A percentile compares a stretch with the other conserved stretches of the same genome.
Conservation (phyloP, 2,888 invertebrate genomes). For the Hypsopygia costalis region DNA sequence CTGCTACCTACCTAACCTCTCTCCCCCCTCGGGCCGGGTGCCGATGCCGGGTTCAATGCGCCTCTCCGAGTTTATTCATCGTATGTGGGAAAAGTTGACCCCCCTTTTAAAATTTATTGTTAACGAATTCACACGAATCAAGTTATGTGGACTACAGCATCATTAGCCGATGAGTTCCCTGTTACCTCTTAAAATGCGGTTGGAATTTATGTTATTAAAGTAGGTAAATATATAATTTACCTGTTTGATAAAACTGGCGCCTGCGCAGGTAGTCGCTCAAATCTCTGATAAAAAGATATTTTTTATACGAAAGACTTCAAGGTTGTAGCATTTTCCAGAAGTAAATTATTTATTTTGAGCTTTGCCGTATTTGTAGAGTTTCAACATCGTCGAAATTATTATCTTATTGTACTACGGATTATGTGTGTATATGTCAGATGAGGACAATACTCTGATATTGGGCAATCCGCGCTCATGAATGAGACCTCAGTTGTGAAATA, state of each 20-base stretch:
- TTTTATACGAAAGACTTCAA: conserved; percentile 55
- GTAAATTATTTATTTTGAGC: conserved; percentile 63
- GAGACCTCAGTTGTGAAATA: conserved; percentile 35
- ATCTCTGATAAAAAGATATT: conserved; percentile 26
- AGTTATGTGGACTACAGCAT: conserved; percentile 56
- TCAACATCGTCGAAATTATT: conserved; percentile 66
- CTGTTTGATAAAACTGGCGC: conserved; percentile 31
- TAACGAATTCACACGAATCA: conserved; percentile 77
- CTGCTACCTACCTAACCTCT: conserved; percentile 74
- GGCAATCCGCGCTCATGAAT: conserved; percentile 47
- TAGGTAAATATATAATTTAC: conserved; percentile 11
- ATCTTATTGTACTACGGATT: conserved; percentile 63
- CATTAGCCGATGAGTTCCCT: conserved; percentile 32
- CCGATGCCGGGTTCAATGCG: conserved; percentile 79
- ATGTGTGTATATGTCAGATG: conserved; percentile 51
- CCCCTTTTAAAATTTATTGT: conserved; percentile 75
- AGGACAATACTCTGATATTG: conserved; percentile 49
- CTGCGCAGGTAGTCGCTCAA: conserved; percentile 27
- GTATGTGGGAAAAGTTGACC: conserved; percentile 81
- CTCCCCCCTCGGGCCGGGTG: conserved; percentile 73
- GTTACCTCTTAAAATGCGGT: conserved; percentile 15
- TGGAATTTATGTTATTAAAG: conserved; percentile 25
- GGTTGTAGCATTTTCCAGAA: conserved; percentile 57
- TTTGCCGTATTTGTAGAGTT: conserved; percentile 68
- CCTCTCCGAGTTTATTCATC: conserved; percentile 79